These are phyloP conservation scores for Sinhomidia bicolor DNA, from an alignment of 2,888 invertebrate species.

Conservation along the genomic window DNA sequence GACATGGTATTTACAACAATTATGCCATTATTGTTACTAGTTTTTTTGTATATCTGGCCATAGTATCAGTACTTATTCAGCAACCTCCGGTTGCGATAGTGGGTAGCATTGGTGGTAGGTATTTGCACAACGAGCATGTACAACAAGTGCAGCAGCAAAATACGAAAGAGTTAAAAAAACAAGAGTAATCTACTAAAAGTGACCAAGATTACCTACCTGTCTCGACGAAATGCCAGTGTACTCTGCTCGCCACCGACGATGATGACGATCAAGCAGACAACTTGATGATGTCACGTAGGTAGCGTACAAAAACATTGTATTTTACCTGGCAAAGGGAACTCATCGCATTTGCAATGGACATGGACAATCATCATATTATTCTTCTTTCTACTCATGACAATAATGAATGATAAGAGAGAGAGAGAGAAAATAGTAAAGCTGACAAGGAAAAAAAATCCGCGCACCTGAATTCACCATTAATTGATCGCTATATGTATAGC, in stretches of 20 bases:
- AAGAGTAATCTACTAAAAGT: slow-evolving; percentile 46
- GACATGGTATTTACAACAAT: neutral
- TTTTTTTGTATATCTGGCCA: neutral
- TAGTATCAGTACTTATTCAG: neutral
- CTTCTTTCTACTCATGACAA: neutral
- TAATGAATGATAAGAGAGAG: slow-evolving; percentile 4
- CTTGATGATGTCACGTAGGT: slow-evolving; percentile 31
- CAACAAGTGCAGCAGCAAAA: neutral
- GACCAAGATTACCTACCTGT: slow-evolving; percentile 59
- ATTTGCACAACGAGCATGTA: neutral
- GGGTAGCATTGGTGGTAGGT: slow-evolving; percentile 8
- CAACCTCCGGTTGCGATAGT: slow-evolving; percentile 5
- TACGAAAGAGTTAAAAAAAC: neutral
- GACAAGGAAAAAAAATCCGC: slow-evolving; percentile 60
- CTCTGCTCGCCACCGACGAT: neutral
- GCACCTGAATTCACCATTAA: slow-evolving; percentile 53
- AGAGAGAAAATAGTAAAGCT: slow-evolving; percentile 23
- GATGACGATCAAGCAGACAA: slow-evolving; percentile 12
- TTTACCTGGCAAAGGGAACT: neutral
- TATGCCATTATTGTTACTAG: slow-evolving; percentile 10
- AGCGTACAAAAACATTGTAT: neutral
- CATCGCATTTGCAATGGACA: neutral
- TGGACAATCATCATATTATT: neutral
- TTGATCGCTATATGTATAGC: neutral
- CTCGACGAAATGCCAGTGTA: slow-evolving; percentile 1